Evolutionary conservation across 2,888 invertebrate species (phyloP).

Genomic region (Mayetiola destructor): DNA sequence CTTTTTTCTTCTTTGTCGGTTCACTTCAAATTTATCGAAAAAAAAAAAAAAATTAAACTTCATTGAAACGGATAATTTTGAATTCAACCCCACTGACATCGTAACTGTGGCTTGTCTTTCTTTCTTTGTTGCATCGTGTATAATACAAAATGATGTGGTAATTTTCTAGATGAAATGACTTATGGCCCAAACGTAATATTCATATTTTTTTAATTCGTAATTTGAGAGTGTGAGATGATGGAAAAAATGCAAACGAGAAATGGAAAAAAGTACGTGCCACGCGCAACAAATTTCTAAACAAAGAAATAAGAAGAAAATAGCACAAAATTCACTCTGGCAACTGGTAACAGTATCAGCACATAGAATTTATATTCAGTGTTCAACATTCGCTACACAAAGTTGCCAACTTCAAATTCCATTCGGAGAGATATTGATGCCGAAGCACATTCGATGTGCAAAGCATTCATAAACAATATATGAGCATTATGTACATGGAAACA

Average conservation of each 20-base stretch:
- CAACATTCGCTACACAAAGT: not conserved
- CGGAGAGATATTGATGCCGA: not conserved
- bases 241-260: too few relatives aligned
- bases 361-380: too few relatives aligned
- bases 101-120: too few relatives aligned
- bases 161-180: not conserved
- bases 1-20: too few relatives aligned
- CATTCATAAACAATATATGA: not conserved
- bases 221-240: not conserved
- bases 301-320: too few relatives aligned
- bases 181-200: constrained; percentile 3
- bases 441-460: not conserved
- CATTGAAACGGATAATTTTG: too few relatives aligned
- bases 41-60: too few relatives aligned
- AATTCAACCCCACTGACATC: too few relatives aligned
- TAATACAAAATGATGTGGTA: too few relatives aligned
- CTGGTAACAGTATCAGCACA: not conserved
- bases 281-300: constrained; percentile 6
- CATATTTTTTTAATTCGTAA: constrained; percentile 9
- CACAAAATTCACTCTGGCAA: not conserved
- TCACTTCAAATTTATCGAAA: too few relatives aligned
- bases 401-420: not conserved
- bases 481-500: not conserved
- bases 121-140: too few relatives aligned
- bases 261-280: not conserved